Evolutionary conservation across 1,140 invertebrate species (phyloP).

Genomic region (Hycleus phaleratus): DNA sequence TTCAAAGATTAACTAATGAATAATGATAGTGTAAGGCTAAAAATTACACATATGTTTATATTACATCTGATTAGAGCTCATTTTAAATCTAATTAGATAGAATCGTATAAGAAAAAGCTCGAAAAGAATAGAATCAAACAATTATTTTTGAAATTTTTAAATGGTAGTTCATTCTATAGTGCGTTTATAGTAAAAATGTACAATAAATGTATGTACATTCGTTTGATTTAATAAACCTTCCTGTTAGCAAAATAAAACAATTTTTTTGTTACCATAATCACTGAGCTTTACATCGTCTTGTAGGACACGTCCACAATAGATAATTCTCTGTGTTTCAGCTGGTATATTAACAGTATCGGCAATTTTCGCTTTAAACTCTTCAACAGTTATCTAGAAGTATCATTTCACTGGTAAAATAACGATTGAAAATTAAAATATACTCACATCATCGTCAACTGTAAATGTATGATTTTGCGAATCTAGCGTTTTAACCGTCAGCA

Average conservation of each 20-base stretch:
- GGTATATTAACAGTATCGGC: constrained; percentile 66
- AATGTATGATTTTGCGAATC: constrained; percentile 86
- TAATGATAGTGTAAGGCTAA: too few species aligned
- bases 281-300: constrained; percentile 82
- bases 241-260: background rate
- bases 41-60: too few species aligned
- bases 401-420: too few species aligned
- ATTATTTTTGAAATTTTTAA: too few species aligned
- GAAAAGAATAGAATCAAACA: too few species aligned
- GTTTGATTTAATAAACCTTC: background rate
- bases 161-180: too few species aligned
- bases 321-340: constrained; percentile 76
- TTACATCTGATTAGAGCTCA: too few species aligned
- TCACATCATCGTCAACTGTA: constrained; percentile 80
- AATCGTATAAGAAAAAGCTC: too few species aligned
- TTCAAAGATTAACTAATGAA: too few species aligned
- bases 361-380: constrained; percentile 80
- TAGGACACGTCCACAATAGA: constrained; percentile 86
- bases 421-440: constrained; percentile 28
- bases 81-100: too few species aligned
- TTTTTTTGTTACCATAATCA: constrained; percentile 66
- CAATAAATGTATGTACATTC: background rate
- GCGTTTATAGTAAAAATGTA: background rate
- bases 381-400: constrained; percentile 68
- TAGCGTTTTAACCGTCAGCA: constrained; percentile 84